Conservation (phyloP, 2,113 vertebrate genomes). For the Apaloderma vittatum region DNA sequence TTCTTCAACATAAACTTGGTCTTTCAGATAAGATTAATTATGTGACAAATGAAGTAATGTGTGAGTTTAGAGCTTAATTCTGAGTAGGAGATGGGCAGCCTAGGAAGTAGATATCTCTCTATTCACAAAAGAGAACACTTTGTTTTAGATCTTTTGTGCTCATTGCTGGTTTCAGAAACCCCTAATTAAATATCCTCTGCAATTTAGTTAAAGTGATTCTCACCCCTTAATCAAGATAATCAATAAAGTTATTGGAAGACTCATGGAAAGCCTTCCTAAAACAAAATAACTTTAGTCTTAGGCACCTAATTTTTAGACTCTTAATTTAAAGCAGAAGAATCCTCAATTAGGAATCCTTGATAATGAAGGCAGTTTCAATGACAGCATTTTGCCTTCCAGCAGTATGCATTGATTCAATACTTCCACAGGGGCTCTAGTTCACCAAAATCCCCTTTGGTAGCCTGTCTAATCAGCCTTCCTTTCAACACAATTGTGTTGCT, state of each 20-base stretch:
- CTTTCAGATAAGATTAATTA: background rate
- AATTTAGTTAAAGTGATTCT: slow-evolving; percentile 9
- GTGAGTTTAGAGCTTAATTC: background rate
- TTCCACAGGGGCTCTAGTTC: background rate
- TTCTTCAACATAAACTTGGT: background rate
- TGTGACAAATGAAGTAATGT: background rate
- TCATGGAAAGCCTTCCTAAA: background rate
- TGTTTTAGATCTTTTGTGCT: background rate
- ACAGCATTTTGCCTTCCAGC: background rate
- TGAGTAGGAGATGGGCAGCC: background rate
- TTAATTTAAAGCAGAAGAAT: background rate
- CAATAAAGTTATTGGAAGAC: background rate
- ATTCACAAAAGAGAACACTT: background rate
- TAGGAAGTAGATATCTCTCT: background rate
- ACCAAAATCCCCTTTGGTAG: background rate
- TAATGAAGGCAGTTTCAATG: background rate
- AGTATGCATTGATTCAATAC: background rate
- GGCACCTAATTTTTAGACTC: background rate
- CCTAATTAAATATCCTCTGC: background rate
- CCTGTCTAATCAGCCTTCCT: background rate
- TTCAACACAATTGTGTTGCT: background rate
- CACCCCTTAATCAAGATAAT: background rate
- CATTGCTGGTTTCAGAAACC: background rate
- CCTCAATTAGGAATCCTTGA: background rate
- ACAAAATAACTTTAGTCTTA: background rate